Conservation (phyloP, 35 echinoderm and acorn worm genomes). For the Holothuria glaberrima region DNA sequence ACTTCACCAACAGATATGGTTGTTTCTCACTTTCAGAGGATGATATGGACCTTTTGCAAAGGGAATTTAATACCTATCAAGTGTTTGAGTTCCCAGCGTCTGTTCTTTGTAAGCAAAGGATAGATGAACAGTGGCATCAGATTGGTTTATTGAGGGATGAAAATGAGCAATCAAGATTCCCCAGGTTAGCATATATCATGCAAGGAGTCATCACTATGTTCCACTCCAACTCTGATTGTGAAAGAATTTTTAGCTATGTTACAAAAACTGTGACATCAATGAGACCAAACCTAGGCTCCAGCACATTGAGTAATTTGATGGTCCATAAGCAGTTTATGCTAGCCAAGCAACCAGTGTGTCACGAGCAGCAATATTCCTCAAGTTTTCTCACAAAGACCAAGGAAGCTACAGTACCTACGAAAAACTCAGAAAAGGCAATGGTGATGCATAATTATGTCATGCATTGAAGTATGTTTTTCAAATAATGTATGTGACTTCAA, state of each 20-base stretch:
- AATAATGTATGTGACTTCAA: too few relatives aligned
- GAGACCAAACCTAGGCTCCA: too few relatives aligned
- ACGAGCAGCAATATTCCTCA: constrained; percentile 11
- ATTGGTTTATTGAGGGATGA: constrained; percentile 20
- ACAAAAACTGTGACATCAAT: neutral
- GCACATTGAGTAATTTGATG: constrained; percentile 9
- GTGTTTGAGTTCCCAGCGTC: neutral
- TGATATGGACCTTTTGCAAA: constrained; percentile 7
- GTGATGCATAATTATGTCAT: neutral
- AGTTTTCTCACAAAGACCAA: constrained; percentile 5
- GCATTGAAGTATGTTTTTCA: too few relatives aligned
- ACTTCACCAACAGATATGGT: neutral
- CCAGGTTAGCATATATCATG: constrained; percentile 13
- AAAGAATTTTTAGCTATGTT: constrained; percentile 5
- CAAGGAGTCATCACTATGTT: constrained; percentile 13
- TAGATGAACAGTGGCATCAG: constrained; percentile 20
- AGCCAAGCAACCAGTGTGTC: constrained; percentile 1
- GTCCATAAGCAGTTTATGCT: constrained; percentile 29
- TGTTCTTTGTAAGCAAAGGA: constrained; percentile 4
- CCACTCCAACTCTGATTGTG: neutral
- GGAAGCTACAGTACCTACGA: constrained; percentile 11
- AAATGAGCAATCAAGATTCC: neutral
- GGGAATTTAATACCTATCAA: constrained; percentile 31
- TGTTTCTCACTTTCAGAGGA: constrained; percentile 1
- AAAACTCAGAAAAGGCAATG: neutral